These are phyloP conservation scores for Paracanthobrama guichenoti DNA, from an alignment of 2,113 vertebrate genomes.

Conservation along the genomic window DNA sequence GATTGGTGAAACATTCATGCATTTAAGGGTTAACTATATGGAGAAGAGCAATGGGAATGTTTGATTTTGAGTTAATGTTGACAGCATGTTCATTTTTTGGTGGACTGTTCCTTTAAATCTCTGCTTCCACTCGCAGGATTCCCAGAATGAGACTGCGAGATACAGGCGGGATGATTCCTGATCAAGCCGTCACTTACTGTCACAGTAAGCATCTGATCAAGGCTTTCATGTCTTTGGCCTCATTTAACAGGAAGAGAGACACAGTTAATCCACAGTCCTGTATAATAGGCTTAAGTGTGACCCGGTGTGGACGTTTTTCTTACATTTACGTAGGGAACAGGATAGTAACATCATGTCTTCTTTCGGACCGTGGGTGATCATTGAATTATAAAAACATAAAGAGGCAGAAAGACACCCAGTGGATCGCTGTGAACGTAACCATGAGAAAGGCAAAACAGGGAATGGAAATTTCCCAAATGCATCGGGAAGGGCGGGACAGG, in stretches of 20 bases:
- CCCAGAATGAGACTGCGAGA: background rate
- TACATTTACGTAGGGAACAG: background rate
- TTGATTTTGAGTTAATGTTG: background rate
- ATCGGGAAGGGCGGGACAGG: background rate
- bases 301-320: background rate
- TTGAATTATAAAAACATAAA: background rate
- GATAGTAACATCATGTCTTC: slow-evolving; percentile 16
- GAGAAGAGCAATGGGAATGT: background rate
- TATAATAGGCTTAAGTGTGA: slow-evolving; percentile 35
- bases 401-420: background rate
- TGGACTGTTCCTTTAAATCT: slow-evolving; percentile 7
- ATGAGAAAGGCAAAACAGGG: slow-evolving; percentile 34
- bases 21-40: too few species aligned
- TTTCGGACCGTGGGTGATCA: background rate
- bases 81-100: background rate
- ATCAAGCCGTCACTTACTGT: slow-evolving; percentile 7
- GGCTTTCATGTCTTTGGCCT: slow-evolving; percentile 25
- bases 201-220: slow-evolving; percentile 28
- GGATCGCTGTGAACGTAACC: slow-evolving; percentile 24
- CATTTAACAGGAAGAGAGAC: slow-evolving; percentile 19
- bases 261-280: slow-evolving; percentile 17
- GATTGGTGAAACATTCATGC: too few species aligned
- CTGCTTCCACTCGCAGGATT: background rate
- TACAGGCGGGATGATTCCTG: background rate
- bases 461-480: slow-evolving; percentile 41